Percentiles rank a stretch among this genome's conserved stretches.
These are phyloP conservation scores for Struthidea cinerea DNA, from an alignment of 2,113 vertebrate species.

Conservation along the genomic window DNA sequence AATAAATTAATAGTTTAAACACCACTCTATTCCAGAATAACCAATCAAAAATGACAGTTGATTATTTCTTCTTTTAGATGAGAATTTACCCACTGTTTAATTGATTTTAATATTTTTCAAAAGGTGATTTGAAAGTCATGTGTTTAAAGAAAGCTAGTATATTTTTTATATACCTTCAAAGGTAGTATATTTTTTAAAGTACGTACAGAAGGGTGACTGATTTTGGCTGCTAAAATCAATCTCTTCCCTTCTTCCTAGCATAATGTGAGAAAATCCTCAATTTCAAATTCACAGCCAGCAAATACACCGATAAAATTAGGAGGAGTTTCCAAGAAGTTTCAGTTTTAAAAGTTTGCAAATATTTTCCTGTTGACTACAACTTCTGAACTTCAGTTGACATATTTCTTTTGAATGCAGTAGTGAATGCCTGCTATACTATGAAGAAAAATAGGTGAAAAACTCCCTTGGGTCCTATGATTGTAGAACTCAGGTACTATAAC, in stretches of 20 bases:
- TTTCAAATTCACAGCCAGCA: neutral
- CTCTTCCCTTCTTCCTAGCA: neutral
- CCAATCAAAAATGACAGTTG: constrained; percentile 69
- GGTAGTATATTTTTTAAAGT: constrained; percentile 14
- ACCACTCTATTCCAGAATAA: constrained; percentile 56
- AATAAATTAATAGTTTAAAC: constrained; percentile 73
- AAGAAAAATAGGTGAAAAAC: constrained; percentile 63
- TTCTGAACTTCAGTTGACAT: constrained; percentile 51
- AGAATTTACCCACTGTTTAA: constrained; percentile 68
- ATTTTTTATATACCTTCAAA: neutral
- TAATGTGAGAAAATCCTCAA: neutral
- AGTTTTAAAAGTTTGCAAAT: constrained; percentile 35
- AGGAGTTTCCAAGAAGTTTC: neutral
- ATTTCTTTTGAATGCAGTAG: constrained; percentile 61
- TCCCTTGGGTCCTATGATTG: constrained; percentile 59
- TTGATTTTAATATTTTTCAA: constrained; percentile 65
- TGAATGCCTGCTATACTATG: constrained; percentile 31
- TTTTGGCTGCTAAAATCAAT: neutral
- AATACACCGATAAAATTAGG: neutral
- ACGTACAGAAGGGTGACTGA: constrained; percentile 36
- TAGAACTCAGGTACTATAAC: constrained; percentile 56
- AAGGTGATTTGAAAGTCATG: constrained; percentile 69
- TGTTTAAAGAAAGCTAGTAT: constrained; percentile 29
- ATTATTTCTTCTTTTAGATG: constrained; percentile 69
- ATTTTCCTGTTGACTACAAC: neutral